Evolutionary conservation across 2,888 invertebrate genomes (phyloP).

Genomic region (Psylliodes chrysocephalus): DNA sequence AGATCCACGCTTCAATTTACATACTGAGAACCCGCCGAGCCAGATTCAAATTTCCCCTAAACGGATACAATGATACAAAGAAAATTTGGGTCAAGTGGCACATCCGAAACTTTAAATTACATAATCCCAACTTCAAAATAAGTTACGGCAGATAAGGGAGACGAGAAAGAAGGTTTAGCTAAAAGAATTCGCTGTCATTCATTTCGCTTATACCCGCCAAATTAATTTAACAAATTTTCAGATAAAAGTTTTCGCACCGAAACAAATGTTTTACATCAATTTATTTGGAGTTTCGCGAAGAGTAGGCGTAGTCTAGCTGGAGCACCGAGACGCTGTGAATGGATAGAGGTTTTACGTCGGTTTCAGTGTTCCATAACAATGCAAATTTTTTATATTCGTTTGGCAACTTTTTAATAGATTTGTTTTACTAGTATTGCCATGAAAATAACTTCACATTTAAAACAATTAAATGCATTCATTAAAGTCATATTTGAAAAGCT

Average conservation of each 20-base stretch:
- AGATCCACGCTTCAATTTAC: conserved; percentile 40
- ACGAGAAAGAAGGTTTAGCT: conserved; percentile 44
- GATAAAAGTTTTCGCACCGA: conserved; percentile 49
- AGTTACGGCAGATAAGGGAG: conserved; percentile 54
- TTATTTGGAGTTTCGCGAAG: conserved; percentile 32
- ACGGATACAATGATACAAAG: conserved; percentile 51
- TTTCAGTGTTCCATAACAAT: conserved; percentile 20
- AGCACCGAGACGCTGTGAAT: too few relatives aligned
- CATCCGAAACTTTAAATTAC: conserved; percentile 57
- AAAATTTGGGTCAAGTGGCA: conserved; percentile 54
- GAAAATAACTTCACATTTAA: too few relatives aligned
- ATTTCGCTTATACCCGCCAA: conserved; percentile 51
- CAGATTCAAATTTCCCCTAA: conserved; percentile 47
- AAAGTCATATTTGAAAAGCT: too few relatives aligned
- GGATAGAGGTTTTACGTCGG: conserved; percentile 23
- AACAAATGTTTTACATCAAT: conserved; percentile 52
- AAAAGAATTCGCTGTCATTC: conserved; percentile 53
- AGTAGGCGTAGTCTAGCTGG: too few relatives aligned
- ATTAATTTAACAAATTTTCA: conserved; percentile 54
- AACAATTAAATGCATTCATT: too few relatives aligned
- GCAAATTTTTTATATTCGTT: conserved; percentile 17
- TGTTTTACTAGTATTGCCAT: background rate
- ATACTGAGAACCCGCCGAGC: conserved; percentile 34
- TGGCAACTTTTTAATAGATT: conserved; percentile 17
- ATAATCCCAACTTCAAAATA: conserved; percentile 55